Evolutionary conservation across 2,113 vertebrate genomes (phyloP).

Genomic region (Eonycteris spelaea): DNA sequence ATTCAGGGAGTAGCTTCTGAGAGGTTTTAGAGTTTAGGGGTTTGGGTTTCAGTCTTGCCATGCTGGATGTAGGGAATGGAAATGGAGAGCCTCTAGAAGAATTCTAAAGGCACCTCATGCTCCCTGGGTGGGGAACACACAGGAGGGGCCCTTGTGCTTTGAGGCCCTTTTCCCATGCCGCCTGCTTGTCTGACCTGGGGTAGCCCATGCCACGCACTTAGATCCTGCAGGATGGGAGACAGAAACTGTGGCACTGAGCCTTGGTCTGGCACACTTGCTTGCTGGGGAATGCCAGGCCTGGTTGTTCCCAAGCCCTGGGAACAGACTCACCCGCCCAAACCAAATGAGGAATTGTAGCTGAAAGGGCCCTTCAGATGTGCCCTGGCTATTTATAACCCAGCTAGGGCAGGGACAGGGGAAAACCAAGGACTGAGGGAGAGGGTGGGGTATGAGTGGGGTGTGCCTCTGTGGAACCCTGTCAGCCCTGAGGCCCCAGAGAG

Average conservation of each 20-base stretch:
- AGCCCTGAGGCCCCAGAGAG: background rate
- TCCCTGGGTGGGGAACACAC: background rate
- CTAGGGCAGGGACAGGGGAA: background rate
- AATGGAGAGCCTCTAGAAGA: background rate
- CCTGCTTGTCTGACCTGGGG: background rate
- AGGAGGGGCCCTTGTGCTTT: background rate
- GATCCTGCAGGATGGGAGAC: background rate
- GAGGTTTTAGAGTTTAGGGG: background rate
- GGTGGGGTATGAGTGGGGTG: background rate
- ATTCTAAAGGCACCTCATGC: background rate
- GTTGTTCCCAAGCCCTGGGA: slow-evolving; percentile 64
- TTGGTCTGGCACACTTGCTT: slow-evolving; percentile 35
- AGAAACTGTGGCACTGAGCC: slow-evolving; percentile 28
- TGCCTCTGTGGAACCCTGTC: background rate
- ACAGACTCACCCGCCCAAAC: slow-evolving; percentile 38
- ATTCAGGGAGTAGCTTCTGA: background rate
- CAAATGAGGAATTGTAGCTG: slow-evolving; percentile 73
- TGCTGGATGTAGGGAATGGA: background rate
- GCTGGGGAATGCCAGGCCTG: slow-evolving; percentile 45
- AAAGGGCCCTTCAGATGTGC: slow-evolving; percentile 63
- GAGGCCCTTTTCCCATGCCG: background rate
- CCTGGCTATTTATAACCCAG: slow-evolving; percentile 67
- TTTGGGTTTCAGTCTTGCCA: background rate
- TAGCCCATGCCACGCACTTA: background rate
- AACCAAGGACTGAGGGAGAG: slow-evolving; percentile 11